Conservation (phyloP, 2,888 invertebrate genomes). For the Leistus spinibarbis region DNA sequence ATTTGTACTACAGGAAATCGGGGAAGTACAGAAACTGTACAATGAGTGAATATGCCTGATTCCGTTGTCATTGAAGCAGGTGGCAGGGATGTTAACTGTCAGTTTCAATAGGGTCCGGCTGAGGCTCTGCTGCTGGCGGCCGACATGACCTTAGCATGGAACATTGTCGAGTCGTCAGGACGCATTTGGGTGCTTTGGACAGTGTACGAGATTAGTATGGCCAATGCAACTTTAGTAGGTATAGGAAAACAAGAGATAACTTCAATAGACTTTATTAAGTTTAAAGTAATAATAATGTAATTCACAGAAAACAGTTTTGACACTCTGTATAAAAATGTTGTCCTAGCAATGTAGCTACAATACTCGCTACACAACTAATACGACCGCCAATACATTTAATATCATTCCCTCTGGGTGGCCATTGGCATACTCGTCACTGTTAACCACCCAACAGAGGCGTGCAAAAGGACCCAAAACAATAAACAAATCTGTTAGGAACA, state of each 20-base stretch:
- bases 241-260: conserved; percentile 9
- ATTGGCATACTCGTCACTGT: conserved; percentile 58
- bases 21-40: background rate
- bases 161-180: conserved; percentile 27
- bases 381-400: conserved; percentile 78
- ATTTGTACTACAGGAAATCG: conserved; percentile 21
- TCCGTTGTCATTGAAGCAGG: background rate
- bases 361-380: too few relatives aligned
- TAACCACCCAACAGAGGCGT: conserved; percentile 13
- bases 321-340: background rate
- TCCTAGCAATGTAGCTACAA: too few relatives aligned
- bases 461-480: conserved; percentile 20
- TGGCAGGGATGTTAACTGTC: conserved; percentile 12
- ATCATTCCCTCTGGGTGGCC: conserved; percentile 76
- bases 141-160: conserved; percentile 30
- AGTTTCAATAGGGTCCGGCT: conserved; percentile 33
- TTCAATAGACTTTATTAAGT: conserved; percentile 21
- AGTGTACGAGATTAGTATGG: conserved; percentile 76
- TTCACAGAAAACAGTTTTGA: conserved; percentile 13
- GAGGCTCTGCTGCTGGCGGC: conserved; percentile 26
- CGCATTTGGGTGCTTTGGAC: conserved; percentile 69
- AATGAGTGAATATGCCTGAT: background rate
- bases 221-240: conserved; percentile 67
- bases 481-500: conserved; percentile 32
- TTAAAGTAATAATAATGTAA: conserved; percentile 21